Base-by-base conservation (phyloP, 2,797 vertebrate species). In the Emys orbicularis region DNA sequence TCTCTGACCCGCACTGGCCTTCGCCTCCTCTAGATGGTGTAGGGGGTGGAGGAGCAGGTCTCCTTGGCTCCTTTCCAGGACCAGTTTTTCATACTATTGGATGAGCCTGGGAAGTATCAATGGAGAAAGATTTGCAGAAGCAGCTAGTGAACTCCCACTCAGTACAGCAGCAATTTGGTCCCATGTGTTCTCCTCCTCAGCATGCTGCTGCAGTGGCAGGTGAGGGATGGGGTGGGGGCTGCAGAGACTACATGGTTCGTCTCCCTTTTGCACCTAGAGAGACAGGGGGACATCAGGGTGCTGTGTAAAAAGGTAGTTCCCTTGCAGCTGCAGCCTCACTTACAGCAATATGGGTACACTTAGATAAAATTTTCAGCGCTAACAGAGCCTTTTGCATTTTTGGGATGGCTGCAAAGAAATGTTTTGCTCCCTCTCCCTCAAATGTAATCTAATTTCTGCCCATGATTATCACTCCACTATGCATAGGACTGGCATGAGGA, bases 191-290 rank as follows among this genome's bases (percentile, higher is more conserved):
- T 52, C 5, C 49, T 2, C 79, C n/a, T 8, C 6, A 12, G 16
- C 10, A 6, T 77, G 44, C 44, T 77, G 74, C 44, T 29, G 27
- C 44, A 77, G 44, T 47, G 74, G 47, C 4, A 1, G 81, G 29
- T 1, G 1, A 79, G 6, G 19, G 21, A 5, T 56, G 18, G 8
- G 49, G 2, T 0, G 0, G 21, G 12, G 3, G 19, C 2, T 19
- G 2, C 19, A 16, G 72, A 50, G 37, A 10, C 57, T 50, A 12
- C 1, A 19, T 47, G 4, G 13, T 44, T 49, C 8, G 16, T 16
- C 27, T 49, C 74, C 25, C 74, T 34, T 41, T 37, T 81, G 41
- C 3, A 65, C 8, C 56, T n/a, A 2, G 7, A 47, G 29, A 59
- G 23, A 54, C 23, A 49, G 19, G 19, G 15, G 29, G 6, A 29